Evolutionary conservation across 2,888 invertebrate genomes (phyloP).

Genomic region (Erynnis tages): DNA sequence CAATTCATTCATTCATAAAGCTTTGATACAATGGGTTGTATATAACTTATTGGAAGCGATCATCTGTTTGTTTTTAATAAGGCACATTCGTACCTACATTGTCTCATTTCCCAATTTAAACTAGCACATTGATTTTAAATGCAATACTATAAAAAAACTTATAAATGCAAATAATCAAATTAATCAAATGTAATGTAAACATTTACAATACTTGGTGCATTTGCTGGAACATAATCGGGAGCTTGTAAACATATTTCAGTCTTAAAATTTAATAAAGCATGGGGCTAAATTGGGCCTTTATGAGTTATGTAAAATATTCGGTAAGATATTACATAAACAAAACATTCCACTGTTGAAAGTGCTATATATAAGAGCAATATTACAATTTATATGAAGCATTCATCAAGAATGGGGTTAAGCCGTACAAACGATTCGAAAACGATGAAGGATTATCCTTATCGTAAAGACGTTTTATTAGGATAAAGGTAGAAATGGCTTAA

Average conservation of each 20-base stretch:
- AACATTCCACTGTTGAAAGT: not conserved
- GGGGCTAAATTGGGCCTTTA: slow-evolving; percentile 6
- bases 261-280: not conserved
- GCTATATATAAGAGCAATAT: slow-evolving; percentile 3
- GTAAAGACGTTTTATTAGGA: not conserved
- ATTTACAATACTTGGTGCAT: not conserved
- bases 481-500: not conserved
- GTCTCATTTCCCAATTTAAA: no score
- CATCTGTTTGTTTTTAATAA: no score
- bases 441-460: not conserved
- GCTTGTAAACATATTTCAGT: no score
- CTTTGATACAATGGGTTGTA: no score
- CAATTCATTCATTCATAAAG: no score
- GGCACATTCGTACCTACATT: no score
- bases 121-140: no score
- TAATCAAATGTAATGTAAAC: no score
- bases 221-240: no score
- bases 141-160: no score
- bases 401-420: slow-evolving; percentile 15
- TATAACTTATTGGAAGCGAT: no score
- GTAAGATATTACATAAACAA: slow-evolving; percentile 5
- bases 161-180: no score
- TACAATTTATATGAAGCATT: slow-evolving; percentile 5
- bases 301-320: slow-evolving; percentile 7
- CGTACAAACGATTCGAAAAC: slow-evolving; percentile 4